phyloP scores from a whole-genome alignment of 2,113 vertebrate species.

The Macrotus californicus region DNA sequence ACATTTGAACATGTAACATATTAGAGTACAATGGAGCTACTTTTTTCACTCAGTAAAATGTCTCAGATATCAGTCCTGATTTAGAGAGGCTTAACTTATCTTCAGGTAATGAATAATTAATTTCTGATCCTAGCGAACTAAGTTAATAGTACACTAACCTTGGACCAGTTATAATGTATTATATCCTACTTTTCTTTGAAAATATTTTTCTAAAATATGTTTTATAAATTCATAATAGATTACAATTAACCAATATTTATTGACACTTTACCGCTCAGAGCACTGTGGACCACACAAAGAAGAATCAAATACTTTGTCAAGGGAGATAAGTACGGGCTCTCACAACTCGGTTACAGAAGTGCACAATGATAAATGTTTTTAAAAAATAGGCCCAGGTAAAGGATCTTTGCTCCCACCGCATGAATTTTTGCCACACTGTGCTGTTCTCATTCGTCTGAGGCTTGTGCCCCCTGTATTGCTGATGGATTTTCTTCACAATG shows the following conservation, averaged over 20 bases:
- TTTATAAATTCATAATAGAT: not conserved
- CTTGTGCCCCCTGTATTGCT: not conserved
- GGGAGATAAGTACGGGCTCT: not conserved
- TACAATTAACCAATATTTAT: not conserved
- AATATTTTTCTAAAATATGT: not conserved
- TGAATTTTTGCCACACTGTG: not conserved
- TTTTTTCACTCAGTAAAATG: not conserved
- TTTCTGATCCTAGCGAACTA: not conserved
- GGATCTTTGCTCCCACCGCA: not conserved
- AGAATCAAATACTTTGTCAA: not conserved
- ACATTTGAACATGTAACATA: not conserved
- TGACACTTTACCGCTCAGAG: not conserved
- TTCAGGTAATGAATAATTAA: not conserved
- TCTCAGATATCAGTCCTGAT: not conserved
- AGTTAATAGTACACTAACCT: not conserved
- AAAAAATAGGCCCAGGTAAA: not conserved
- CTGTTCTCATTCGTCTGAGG: not conserved
- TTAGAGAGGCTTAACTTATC: not conserved
- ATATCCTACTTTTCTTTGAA: not conserved
- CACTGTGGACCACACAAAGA: not conserved
- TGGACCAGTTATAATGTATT: not conserved
- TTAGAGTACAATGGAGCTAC: not conserved
- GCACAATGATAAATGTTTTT: not conserved
- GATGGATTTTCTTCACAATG: not conserved
- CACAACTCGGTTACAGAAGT: not conserved